These are phyloP conservation scores for Blastomussa wellsi DNA, from an alignment of 92 coral and sea anemone species.

Conservation along the genomic window DNA sequence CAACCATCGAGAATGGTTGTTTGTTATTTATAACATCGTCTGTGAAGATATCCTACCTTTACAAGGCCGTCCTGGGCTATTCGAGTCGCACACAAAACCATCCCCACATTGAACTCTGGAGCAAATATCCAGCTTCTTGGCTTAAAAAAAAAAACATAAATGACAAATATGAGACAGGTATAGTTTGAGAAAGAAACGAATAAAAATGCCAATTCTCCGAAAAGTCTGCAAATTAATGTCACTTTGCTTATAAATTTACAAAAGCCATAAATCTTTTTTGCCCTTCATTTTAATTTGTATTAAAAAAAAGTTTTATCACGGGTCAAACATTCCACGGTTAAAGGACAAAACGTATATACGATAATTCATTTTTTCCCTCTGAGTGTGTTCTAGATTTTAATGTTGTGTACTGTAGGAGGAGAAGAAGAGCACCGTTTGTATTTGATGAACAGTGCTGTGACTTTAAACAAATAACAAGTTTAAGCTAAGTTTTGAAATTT, in stretches of 20 bases:
- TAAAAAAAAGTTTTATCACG: too few relatives aligned
- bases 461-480: too few relatives aligned
- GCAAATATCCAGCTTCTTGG: conserved; percentile 10
- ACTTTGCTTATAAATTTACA: too few relatives aligned
- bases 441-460: background rate
- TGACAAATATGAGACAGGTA: too few relatives aligned
- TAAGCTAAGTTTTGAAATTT: too few relatives aligned
- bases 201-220: background rate
- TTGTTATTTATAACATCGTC: background rate
- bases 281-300: background rate
- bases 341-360: background rate
- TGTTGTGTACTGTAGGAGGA: background rate
- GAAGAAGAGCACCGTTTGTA: background rate
- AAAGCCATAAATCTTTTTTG: too few relatives aligned
- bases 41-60: conserved; percentile 10
- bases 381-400: too few relatives aligned
- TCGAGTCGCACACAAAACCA: conserved; percentile 32
- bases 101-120: conserved; percentile 22
- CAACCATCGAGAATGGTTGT: background rate
- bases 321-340: background rate
- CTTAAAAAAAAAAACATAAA: conserved; percentile 6
- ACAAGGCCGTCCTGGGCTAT: conserved; percentile 27
- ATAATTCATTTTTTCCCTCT: background rate
- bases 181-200: background rate
- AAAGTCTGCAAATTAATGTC: too few relatives aligned